Evolutionary conservation across 2,113 vertebrate species (phyloP).

Genomic region (Bambusicola thoracicus): DNA sequence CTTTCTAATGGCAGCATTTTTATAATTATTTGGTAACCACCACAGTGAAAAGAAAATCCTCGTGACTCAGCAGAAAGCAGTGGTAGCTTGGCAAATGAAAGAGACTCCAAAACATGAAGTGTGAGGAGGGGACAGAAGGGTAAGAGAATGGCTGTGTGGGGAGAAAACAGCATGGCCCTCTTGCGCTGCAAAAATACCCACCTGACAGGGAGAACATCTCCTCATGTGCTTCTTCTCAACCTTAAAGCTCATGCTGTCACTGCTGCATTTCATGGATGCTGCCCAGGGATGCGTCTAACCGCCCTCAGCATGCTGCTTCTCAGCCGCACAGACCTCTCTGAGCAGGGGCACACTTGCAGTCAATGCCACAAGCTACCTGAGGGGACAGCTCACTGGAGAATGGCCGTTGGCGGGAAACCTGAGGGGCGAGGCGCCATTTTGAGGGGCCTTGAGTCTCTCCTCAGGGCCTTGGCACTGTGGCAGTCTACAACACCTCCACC

Average conservation of each 20-base stretch:
- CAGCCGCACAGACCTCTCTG: background rate
- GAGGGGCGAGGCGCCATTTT: background rate
- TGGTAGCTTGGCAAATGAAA: background rate
- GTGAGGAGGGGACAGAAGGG: background rate
- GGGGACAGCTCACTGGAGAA: background rate
- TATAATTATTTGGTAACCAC: background rate
- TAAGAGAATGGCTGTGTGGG: background rate
- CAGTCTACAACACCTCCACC: accelerated
- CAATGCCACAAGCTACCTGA: accelerated
- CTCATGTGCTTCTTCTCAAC: background rate
- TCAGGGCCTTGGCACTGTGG: background rate
- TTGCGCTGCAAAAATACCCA: accelerated
- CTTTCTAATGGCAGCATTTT: background rate
- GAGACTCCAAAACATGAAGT: background rate
- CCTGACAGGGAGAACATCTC: background rate
- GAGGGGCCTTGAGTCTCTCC: accelerated
- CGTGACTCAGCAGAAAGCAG: background rate
- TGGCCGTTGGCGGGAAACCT: background rate
- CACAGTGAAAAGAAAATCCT: background rate
- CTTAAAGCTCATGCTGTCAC: background rate
- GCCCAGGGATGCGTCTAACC: background rate
- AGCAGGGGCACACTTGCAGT: accelerated
- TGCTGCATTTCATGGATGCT: background rate
- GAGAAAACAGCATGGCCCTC: background rate
- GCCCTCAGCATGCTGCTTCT: too few species aligned